phyloP scores from a whole-genome alignment of 2,113 vertebrate genomes.

The Myanophis thanlyinensis region DNA sequence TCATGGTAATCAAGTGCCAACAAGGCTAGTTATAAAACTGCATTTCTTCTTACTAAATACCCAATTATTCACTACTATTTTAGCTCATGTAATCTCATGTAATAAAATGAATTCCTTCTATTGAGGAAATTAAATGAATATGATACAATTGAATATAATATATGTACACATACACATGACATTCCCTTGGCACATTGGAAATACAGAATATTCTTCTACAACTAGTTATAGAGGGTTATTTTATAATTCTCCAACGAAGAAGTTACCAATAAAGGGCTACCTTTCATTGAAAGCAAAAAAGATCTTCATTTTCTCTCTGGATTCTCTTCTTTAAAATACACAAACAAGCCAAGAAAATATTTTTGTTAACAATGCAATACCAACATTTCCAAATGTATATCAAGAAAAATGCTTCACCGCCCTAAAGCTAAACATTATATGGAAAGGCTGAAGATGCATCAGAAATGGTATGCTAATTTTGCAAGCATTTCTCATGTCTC shows the following conservation, averaged over 20 bases:
- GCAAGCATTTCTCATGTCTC: not conserved
- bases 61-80: conserved; percentile 46
- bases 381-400: not conserved
- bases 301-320: not conserved
- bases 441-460: conserved; percentile 13
- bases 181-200: not conserved
- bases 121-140: conserved; percentile 31
- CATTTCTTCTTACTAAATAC: conserved; percentile 41
- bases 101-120: not conserved
- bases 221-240: not conserved
- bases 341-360: not conserved
- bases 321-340: not conserved
- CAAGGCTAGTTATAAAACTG: conserved; percentile 54
- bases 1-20: conserved; percentile 54
- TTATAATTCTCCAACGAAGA: not conserved
- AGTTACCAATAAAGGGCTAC: conserved; percentile 8
- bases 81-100: conserved; percentile 45
- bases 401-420: not conserved
- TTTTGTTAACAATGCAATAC: not conserved
- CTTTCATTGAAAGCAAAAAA: not conserved
- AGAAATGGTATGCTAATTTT: not conserved
- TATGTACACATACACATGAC: not conserved
- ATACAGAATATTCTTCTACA: conserved; percentile 7
- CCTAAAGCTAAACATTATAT: not conserved
- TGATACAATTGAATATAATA: not conserved